These are phyloP conservation scores for Cephalotes varians DNA, from an alignment of 2,888 invertebrate genomes.

Conservation along the genomic window DNA sequence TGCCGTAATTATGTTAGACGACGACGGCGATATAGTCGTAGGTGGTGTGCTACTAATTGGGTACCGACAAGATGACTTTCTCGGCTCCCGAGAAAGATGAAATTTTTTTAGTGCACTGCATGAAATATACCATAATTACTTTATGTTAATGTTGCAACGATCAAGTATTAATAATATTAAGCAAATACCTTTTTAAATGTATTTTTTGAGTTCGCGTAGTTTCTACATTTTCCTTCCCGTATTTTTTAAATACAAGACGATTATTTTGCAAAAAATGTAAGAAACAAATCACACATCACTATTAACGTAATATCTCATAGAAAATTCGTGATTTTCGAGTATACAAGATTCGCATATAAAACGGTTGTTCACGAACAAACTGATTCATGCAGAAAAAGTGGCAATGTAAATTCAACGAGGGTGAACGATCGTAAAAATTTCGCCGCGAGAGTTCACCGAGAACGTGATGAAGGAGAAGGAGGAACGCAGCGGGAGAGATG, in stretches of 20 bases:
- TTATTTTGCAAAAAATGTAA: not conserved
- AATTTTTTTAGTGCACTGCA: not conserved
- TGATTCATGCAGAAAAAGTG: not conserved
- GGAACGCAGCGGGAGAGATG: not conserved
- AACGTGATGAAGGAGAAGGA: not conserved
- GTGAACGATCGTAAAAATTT: slow-evolving; percentile 45
- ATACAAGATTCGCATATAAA: not conserved
- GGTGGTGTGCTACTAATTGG: slow-evolving; percentile 44
- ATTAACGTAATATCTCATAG: not conserved
- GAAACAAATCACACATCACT: not conserved
- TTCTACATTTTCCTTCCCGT: not conserved
- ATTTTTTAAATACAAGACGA: not conserved
- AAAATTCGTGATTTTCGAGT: not conserved
- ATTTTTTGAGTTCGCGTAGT: not conserved
- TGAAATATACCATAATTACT: not conserved
- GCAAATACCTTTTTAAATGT: not conserved
- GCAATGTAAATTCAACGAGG: slow-evolving; percentile 34
- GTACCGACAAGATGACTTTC: slow-evolving; percentile 8
- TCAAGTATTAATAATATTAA: not conserved
- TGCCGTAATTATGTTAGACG: slow-evolving; percentile 69
- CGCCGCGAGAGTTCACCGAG: slow-evolving; percentile 23
- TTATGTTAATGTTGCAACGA: not conserved
- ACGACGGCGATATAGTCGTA: slow-evolving; percentile 27
- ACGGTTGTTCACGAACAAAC: slow-evolving; percentile 1
- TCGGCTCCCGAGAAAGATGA: not conserved